Percentiles rank a stretch among this genome's conserved stretches.
Evolutionary conservation across 2,113 vertebrate species (phyloP).

Genomic region (Lanius collurio): DNA sequence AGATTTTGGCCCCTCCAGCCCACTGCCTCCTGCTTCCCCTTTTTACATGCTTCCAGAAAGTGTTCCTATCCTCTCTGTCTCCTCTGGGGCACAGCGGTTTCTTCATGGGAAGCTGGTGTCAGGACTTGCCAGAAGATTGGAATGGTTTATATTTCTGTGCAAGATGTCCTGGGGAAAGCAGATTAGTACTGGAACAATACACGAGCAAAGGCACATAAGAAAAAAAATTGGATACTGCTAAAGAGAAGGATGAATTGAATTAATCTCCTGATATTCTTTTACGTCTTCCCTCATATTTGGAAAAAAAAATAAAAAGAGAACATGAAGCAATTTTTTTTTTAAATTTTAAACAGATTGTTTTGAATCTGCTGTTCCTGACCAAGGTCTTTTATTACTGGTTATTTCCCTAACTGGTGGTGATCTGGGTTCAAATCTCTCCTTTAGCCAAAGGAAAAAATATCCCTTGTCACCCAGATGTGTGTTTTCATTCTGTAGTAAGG

Average conservation of each 20-base stretch:
- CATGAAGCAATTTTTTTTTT: not conserved
- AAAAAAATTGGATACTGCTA: not conserved
- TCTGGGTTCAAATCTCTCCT: not conserved
- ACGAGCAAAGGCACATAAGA: not conserved
- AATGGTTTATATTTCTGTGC: not conserved
- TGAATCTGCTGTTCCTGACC: not conserved
- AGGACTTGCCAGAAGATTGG: not conserved
- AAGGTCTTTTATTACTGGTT: not conserved
- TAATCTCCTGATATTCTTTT: not conserved
- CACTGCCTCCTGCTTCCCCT: not conserved
- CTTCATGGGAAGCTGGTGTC: not conserved
- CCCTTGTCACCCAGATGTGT: not conserved
- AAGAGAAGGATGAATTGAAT: not conserved
- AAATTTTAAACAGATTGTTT: not conserved
- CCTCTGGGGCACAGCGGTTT: not conserved
- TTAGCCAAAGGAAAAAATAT: not conserved
- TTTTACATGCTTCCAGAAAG: not conserved
- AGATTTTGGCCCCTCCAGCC: not conserved
- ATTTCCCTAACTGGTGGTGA: not conserved
- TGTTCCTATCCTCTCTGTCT: not conserved
- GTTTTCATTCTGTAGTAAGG: not conserved
- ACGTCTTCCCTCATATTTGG: not conserved
- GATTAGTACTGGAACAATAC: rapidly evolving
- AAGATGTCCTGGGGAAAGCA: not conserved
- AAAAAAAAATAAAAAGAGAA: not conserved